phyloP scores from a whole-genome alignment of 2,113 vertebrate genomes.

The Eptesicus fuscus region DNA sequence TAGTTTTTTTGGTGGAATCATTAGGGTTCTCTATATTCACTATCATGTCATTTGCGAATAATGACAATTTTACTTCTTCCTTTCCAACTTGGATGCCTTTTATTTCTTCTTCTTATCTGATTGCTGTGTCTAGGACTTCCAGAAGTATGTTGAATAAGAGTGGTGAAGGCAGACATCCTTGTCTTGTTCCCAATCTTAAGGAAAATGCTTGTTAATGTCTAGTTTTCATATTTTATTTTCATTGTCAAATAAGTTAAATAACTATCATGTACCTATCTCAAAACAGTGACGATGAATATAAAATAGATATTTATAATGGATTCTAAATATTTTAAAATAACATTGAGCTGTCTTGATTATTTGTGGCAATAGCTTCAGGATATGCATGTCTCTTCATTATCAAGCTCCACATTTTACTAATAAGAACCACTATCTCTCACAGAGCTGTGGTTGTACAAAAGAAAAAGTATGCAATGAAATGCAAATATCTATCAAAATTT shows the following conservation, averaged over 20 bases:
- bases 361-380: not conserved
- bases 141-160: not conserved
- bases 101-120: not conserved
- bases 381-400: not conserved
- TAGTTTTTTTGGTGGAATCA: not conserved
- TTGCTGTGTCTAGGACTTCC: not conserved
- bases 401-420: slow-evolving; percentile 12
- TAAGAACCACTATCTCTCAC: slow-evolving; percentile 23
- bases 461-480: not conserved
- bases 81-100: not conserved
- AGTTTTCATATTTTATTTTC: slow-evolving; percentile 32
- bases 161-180: not conserved
- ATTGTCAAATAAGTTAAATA: slow-evolving; percentile 24
- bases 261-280: not conserved
- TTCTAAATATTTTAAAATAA: slow-evolving; percentile 7
- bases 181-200: not conserved
- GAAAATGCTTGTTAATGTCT: slow-evolving; percentile 2
- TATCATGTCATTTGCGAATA: not conserved
- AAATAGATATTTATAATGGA: slow-evolving; percentile 21
- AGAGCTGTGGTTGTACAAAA: slow-evolving; percentile 37
- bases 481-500: not conserved
- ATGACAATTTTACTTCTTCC: not conserved
- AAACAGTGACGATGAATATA: slow-evolving; percentile 20
- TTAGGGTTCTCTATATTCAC: not conserved
- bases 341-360: not conserved